Conservation (phyloP, 2,113 vertebrate genomes). For the Campylorhamphus procurvoides region DNA sequence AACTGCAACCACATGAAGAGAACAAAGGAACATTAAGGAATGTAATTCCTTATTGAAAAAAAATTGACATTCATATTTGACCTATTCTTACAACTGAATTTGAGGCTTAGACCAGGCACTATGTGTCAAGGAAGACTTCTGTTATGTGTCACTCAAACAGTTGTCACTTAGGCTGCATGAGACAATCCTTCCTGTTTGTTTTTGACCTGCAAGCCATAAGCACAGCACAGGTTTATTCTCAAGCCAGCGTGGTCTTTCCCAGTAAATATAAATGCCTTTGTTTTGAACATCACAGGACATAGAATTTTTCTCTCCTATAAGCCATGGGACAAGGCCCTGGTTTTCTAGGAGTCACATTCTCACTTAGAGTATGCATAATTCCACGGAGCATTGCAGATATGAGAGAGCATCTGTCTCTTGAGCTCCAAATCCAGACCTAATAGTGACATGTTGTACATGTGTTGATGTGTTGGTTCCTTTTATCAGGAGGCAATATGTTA, state of each 20-base stretch:
- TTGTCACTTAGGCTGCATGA: background rate
- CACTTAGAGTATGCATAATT: background rate
- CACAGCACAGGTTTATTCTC: background rate
- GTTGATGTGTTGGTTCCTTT: background rate
- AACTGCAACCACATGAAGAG: background rate
- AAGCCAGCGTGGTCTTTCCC: background rate
- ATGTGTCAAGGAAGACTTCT: background rate
- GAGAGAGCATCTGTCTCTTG: background rate
- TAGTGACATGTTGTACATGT: background rate
- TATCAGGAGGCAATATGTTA: background rate
- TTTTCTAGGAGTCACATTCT: background rate
- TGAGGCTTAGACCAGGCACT: background rate
- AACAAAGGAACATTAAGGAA: background rate
- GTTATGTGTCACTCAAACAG: background rate
- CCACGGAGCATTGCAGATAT: rapidly evolving
- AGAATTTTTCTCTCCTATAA: background rate
- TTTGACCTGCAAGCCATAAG: background rate
- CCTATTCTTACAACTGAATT: background rate
- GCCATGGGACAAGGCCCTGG: background rate
- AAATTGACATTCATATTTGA: background rate
- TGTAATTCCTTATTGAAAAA: background rate
- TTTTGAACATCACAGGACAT: background rate
- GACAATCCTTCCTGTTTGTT: background rate
- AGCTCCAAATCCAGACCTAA: background rate
- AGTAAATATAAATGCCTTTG: background rate